Evolutionary conservation across 2,888 invertebrate genomes (phyloP).

Genomic region (Tetragonula carbonaria): DNA sequence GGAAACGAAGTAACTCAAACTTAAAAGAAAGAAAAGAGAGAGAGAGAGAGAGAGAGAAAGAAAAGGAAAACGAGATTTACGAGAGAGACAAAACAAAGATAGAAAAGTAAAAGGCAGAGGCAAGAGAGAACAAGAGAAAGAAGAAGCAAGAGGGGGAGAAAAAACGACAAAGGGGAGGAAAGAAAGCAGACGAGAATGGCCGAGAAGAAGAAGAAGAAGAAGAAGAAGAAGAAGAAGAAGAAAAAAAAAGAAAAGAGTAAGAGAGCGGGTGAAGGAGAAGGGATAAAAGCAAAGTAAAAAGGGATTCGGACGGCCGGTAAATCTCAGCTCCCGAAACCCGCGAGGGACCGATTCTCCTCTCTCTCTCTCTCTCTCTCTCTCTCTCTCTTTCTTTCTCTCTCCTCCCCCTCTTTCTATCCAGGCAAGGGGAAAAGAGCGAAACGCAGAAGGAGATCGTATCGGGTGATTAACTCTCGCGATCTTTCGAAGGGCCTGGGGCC

Average conservation of each 20-base stretch:
- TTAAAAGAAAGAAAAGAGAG: not conserved
- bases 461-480: slow-evolving; percentile 81
- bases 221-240: not conserved
- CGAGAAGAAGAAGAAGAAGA: not conserved
- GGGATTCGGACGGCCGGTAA: slow-evolving; percentile 59
- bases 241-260: slow-evolving; percentile 1
- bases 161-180: slow-evolving; percentile 7
- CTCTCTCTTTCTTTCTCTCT: not conserved
- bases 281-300: slow-evolving; percentile 55
- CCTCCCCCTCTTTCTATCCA: not conserved
- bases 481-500: slow-evolving; percentile 67
- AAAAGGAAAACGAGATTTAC: not conserved
- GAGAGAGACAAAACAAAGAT: not conserved
- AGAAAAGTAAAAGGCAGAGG: slow-evolving; percentile 8
- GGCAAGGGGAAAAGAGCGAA: slow-evolving; percentile 48
- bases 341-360: slow-evolving; percentile 24
- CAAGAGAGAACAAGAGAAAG: slow-evolving; percentile 19
- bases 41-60: slow-evolving; percentile 1
- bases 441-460: slow-evolving; percentile 78
- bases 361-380: not conserved
- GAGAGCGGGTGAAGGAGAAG: slow-evolving; percentile 21
- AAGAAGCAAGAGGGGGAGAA: not conserved
- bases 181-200: slow-evolving; percentile 45
- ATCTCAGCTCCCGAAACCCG: slow-evolving; percentile 67
- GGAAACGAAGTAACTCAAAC: not conserved